Percentiles rank a stretch among this genome's conserved stretches.
Conservation (phyloP, 2,113 vertebrate species). For the Dermatemys mawii region DNA sequence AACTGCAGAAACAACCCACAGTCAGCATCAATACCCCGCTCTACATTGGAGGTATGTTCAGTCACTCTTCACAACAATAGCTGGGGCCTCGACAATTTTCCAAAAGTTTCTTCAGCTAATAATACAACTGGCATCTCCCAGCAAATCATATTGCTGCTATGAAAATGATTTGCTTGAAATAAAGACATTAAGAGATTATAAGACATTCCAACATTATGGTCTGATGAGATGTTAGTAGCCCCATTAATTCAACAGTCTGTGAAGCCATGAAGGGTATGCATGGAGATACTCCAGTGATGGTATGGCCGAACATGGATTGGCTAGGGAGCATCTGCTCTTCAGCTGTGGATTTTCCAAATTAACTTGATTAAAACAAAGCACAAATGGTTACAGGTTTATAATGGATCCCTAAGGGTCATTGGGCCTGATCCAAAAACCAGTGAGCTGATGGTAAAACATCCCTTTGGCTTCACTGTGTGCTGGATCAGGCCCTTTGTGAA, state of each 20-base stretch:
- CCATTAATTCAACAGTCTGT: background rate
- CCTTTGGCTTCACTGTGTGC: background rate
- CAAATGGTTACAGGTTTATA: slow-evolving; percentile 31
- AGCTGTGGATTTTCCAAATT: background rate
- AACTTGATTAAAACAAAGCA: background rate
- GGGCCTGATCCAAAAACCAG: background rate
- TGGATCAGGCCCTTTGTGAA: slow-evolving; percentile 27
- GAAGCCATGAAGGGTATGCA: background rate
- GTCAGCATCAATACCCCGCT: slow-evolving; percentile 91
- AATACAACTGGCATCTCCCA: background rate
- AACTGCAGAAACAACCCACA: slow-evolving; percentile 90
- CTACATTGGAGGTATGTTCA: slow-evolving; percentile 91
- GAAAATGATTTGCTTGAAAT: background rate
- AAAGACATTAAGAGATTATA: background rate
- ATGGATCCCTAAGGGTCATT: slow-evolving; percentile 19
- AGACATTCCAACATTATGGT: background rate
- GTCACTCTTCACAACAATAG: background rate
- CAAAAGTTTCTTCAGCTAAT: background rate
- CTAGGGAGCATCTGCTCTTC: background rate
- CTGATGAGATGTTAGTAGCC: background rate
- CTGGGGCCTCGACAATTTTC: background rate
- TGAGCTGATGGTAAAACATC: background rate
- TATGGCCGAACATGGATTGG: background rate
- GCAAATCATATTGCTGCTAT: background rate
- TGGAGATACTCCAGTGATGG: background rate